Conservation (phyloP, 2,113 vertebrate genomes). For the Oreochromis aureus region DNA sequence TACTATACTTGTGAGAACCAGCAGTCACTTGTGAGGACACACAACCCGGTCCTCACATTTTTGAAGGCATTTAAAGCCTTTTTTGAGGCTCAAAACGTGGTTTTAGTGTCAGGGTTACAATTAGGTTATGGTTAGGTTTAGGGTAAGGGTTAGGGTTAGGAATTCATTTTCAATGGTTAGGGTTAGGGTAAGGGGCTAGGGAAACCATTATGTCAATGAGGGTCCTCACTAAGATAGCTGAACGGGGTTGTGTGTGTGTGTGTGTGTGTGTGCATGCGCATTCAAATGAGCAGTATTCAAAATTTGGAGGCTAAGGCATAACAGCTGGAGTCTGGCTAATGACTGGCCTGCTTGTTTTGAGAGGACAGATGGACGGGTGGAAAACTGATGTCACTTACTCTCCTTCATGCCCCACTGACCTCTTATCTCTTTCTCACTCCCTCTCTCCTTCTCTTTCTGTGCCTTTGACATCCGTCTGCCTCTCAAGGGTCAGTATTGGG, state of each 20-base stretch:
- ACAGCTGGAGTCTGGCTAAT: slow-evolving; percentile 58
- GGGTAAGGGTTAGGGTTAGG: too few species aligned
- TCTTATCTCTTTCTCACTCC: not conserved
- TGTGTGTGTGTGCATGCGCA: not conserved
- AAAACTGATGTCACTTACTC: slow-evolving; percentile 52
- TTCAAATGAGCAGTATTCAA: not conserved
- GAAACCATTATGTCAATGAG: too few species aligned
- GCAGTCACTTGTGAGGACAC: too few species aligned
- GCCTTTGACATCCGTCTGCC: slow-evolving; percentile 14
- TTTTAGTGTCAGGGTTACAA: too few species aligned
- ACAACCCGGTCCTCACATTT: too few species aligned
- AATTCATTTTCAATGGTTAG: too few species aligned
- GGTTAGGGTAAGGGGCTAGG: too few species aligned
- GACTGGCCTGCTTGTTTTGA: slow-evolving; percentile 43
- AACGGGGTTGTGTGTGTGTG: not conserved
- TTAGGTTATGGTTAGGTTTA: too few species aligned
- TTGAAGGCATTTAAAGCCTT: too few species aligned
- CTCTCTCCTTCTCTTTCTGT: not conserved
- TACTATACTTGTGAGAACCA: too few species aligned
- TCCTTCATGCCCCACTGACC: slow-evolving; percentile 55
- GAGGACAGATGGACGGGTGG: slow-evolving; percentile 60
- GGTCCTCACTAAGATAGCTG: too few species aligned
- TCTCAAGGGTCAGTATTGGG: not conserved
- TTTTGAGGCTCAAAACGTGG: too few species aligned
- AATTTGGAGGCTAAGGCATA: slow-evolving; percentile 9